These are phyloP conservation scores for Antennarius maculatus DNA, from an alignment of 2,797 vertebrate species.

Conservation along the genomic window DNA sequence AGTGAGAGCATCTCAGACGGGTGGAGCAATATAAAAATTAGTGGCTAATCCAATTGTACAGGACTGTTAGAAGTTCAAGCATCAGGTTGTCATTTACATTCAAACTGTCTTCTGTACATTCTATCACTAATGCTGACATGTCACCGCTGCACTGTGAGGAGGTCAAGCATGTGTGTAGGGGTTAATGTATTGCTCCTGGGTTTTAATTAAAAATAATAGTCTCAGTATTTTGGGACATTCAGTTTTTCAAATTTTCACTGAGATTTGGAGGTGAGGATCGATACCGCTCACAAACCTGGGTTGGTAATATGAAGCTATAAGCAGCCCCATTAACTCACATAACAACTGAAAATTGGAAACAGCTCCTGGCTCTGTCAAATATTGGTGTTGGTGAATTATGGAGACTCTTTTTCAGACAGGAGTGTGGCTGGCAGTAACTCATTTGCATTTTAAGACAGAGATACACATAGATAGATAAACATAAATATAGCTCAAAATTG, in stretches of 20 bases:
- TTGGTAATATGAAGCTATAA: not conserved
- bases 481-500: no score
- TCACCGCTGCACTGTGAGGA: constrained; percentile 1
- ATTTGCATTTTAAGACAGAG: no score
- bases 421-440: no score
- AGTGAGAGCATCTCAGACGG: constrained; percentile 48
- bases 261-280: not conserved
- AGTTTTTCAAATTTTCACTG: not conserved
- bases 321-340: not conserved
- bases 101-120: constrained; percentile 2
- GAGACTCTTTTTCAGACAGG: no score
- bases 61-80: constrained; percentile 42
- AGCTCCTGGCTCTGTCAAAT: not conserved
- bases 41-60: constrained; percentile 44
- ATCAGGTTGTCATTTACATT: constrained; percentile 35
- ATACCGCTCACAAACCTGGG: not conserved
- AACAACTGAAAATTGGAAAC: not conserved
- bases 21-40: constrained; percentile 51
- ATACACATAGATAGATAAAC: no score
- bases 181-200: not conserved
- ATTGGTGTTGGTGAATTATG: no score
- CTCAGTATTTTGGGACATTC: not conserved
- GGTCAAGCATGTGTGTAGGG: not conserved
- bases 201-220: not conserved
- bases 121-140: constrained; percentile 19